phyloP scores from a whole-genome alignment of 2,888 invertebrate species.

The Osmoderma eremita region DNA sequence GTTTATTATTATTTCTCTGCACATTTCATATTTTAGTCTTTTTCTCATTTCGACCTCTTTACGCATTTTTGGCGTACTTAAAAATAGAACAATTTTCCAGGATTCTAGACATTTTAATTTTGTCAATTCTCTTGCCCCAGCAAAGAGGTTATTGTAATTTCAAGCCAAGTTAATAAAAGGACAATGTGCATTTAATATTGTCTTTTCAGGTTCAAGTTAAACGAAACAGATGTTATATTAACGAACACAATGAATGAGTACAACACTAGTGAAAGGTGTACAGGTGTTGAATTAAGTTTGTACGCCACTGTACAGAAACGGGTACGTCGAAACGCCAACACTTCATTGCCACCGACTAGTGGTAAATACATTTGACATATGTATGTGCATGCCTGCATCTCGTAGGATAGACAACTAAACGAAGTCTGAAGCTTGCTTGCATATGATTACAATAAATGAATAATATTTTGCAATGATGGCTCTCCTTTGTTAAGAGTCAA shows the following conservation, averaged over 20 bases:
- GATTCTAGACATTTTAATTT: too few relatives aligned
- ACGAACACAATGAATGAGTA: not conserved
- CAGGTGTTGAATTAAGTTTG: not conserved
- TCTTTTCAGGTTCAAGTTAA: not conserved
- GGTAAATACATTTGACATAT: slow-evolving; percentile 12
- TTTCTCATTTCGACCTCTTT: too few relatives aligned
- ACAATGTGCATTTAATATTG: not conserved
- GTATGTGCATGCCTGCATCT: slow-evolving; percentile 11
- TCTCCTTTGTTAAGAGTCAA: not conserved
- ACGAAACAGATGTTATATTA: too few relatives aligned
- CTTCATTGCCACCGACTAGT: slow-evolving; percentile 25
- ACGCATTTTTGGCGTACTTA: too few relatives aligned
- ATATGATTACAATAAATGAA: slow-evolving; percentile 30
- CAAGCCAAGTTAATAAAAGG: slow-evolving; percentile 10
- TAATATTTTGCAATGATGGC: slow-evolving; percentile 17
- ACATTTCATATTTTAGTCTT: too few relatives aligned
- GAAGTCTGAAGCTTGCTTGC: slow-evolving; percentile 3
- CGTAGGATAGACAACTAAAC: not conserved
- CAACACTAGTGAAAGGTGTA: not conserved
- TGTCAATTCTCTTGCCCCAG: too few relatives aligned
- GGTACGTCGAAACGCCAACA: not conserved
- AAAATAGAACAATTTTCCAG: too few relatives aligned
- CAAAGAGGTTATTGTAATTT: too few relatives aligned
- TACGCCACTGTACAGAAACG: not conserved
- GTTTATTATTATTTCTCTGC: too few relatives aligned